These are phyloP conservation scores for Drosophila setosimentum DNA, from an alignment of 2,888 invertebrate genomes.

Conservation along the genomic window DNA sequence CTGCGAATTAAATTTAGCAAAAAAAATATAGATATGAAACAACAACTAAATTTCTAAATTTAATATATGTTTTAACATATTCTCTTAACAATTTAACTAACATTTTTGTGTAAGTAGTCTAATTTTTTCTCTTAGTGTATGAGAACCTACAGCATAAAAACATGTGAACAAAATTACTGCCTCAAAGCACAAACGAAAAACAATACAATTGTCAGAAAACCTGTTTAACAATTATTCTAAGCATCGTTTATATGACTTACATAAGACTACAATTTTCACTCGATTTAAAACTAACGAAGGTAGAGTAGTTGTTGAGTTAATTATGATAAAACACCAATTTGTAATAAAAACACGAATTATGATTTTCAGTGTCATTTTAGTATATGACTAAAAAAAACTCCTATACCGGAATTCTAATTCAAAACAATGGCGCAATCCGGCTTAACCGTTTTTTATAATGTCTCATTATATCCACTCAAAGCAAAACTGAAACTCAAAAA, in stretches of 20 bases:
- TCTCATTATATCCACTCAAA: conserved; percentile 19
- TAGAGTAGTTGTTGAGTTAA: conserved; percentile 12
- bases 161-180: conserved; percentile 12
- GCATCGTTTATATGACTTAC: conserved; percentile 1
- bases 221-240: conserved; percentile 27
- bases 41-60: background rate
- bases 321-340: background rate
- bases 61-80: background rate
- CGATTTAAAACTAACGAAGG: background rate
- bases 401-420: background rate
- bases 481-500: conserved; percentile 40
- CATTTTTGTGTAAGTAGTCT: too few relatives aligned
- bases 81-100: background rate
- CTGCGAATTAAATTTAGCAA: background rate
- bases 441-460: background rate
- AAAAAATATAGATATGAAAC: background rate
- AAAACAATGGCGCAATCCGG: conserved; percentile 17
- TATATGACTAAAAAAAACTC: background rate
- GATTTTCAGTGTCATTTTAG: background rate
- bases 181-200: conserved; percentile 6
- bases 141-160: conserved; percentile 1
- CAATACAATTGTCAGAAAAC: conserved; percentile 39
- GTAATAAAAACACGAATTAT: background rate
- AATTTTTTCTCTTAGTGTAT: conserved; percentile 22
- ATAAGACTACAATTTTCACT: background rate